Base-by-base conservation (phyloP, 2,113 vertebrate genomes). In the Gymnarchus niloticus region DNA sequence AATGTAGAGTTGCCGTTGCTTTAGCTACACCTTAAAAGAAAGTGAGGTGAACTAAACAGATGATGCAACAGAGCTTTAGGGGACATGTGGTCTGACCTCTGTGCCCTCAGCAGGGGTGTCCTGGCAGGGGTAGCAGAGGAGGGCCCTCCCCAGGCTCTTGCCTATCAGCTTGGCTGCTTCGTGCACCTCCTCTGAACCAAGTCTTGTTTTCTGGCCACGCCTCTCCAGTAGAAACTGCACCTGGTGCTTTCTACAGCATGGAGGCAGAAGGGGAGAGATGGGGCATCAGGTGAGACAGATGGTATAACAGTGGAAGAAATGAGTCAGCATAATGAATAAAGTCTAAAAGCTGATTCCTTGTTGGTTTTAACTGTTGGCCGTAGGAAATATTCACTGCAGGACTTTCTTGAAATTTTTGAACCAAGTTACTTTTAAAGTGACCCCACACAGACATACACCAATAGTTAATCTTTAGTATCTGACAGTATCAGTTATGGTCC, bases 191-290 rank as follows among this genome's bases (percentile, higher is more conserved):
- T 99, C 98, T 1, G 86, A 95, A 86, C 93, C 93, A 81, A 86
- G 61, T 1, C 94, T 96, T 41, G 94, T 88, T 73, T 96, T 95
- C 88, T 96, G 97, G 8, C 96, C 96, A 76, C 97, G 96, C 19
- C 93, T 94, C 56, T 99, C 97, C 90, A 98, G 90, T 52, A 97
- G 91, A 89, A 96, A 97, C 57, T 95, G 95, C 85, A 96, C 94
- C 89, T 97, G 97, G 23, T 97, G 97, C 91, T 95, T 98, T 90
- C 98, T 99, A 76, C n/a, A 86, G 84, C 76, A 12, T 48, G 2
- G 44, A 48, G 23, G 23, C 23, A 5, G 28, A 41, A 1, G 44
- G 41, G 21, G 61, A 41, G 41, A 23, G 83, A 48, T 23, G 19
- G 49, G 19, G 48, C 46, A 17, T 25, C 25, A 25, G 28, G 48